Percentiles rank a stretch among this genome's conserved stretches.
phyloP scores from a whole-genome alignment of 2,888 invertebrate species.

The Zygogramma bicolorata region DNA sequence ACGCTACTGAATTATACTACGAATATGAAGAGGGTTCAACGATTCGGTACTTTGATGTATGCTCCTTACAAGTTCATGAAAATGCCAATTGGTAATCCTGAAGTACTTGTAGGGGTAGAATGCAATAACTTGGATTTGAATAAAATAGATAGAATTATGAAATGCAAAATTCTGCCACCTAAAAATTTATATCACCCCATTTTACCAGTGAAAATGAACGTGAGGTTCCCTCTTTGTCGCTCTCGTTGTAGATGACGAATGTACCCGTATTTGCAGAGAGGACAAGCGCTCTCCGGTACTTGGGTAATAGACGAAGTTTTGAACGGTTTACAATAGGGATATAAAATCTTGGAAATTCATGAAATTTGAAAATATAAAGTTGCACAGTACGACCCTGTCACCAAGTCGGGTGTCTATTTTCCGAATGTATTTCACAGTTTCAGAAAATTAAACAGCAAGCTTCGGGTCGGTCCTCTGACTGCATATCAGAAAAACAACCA shows the following conservation, averaged over 20 bases:
- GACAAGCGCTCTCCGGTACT: conserved; percentile 38
- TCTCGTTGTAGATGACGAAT: conserved; percentile 49
- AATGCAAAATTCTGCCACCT: conserved; percentile 42
- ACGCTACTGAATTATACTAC: conserved; percentile 23
- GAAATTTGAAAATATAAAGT: conserved; percentile 59
- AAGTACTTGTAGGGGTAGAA: conserved; percentile 44
- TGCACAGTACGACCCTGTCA: conserved; percentile 43
- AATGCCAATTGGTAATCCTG: conserved; percentile 52
- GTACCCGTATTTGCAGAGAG: conserved; percentile 45
- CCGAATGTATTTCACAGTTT: conserved; percentile 51
- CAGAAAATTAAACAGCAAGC: conserved; percentile 51
- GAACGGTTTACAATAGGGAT: conserved; percentile 54
- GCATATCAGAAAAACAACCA: conserved; percentile 32
- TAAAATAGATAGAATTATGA: conserved; percentile 31
- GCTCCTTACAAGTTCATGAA: conserved; percentile 50
- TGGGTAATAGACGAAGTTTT: conserved; percentile 57
- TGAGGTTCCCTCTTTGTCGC: conserved; percentile 56
- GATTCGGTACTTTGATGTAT: conserved; percentile 51
- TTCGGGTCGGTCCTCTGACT: conserved; percentile 45
- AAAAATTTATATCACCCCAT: conserved; percentile 50
- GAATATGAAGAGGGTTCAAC: conserved; percentile 29
- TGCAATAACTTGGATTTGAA: conserved; percentile 30
- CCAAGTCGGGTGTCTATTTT: conserved; percentile 47
- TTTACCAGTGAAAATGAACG: conserved; percentile 53
- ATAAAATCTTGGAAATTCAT: conserved; percentile 51